Percentiles rank a stretch among this genome's conserved stretches.
phyloP scores from a whole-genome alignment of 2,888 invertebrate genomes.

The Fissipunctia ypsillon region DNA sequence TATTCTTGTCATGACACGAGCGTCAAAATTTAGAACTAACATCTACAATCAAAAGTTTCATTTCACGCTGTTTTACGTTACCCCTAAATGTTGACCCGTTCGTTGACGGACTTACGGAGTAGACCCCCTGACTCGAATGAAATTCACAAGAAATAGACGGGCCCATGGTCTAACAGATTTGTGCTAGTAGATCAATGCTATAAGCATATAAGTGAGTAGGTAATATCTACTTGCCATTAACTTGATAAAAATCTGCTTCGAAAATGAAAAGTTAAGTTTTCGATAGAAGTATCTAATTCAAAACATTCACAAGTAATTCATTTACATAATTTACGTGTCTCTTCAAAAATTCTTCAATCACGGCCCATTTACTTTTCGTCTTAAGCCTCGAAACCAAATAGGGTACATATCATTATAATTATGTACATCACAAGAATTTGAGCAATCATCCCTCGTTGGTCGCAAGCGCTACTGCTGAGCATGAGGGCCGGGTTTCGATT shows the following conservation, averaged over 20 bases:
- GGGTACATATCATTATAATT: not conserved
- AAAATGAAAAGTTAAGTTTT: not conserved
- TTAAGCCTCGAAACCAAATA: not conserved
- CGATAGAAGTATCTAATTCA: not conserved
- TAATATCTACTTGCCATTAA: not conserved
- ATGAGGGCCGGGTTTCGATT: not conserved
- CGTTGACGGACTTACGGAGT: no score
- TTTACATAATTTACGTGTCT: not conserved
- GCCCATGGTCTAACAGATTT: not conserved
- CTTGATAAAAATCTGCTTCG: not conserved
- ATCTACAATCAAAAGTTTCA: no score
- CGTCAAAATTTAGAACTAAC: no score
- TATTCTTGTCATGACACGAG: no score
- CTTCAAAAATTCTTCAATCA: conserved; percentile 1
- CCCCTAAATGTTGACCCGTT: no score
- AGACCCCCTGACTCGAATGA: not conserved
- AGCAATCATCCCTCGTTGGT: not conserved
- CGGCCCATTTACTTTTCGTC: not conserved
- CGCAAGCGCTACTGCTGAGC: not conserved
- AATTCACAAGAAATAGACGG: not conserved
- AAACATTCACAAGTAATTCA: not conserved
- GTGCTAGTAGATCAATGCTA: not conserved
- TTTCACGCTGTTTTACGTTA: no score
- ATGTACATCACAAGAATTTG: conserved; percentile 1
- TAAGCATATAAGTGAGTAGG: not conserved